A percentile compares a stretch with the other conserved stretches of the same genome.
Conservation (phyloP, 2,888 invertebrate species). For the Charanyca ferruginea region DNA sequence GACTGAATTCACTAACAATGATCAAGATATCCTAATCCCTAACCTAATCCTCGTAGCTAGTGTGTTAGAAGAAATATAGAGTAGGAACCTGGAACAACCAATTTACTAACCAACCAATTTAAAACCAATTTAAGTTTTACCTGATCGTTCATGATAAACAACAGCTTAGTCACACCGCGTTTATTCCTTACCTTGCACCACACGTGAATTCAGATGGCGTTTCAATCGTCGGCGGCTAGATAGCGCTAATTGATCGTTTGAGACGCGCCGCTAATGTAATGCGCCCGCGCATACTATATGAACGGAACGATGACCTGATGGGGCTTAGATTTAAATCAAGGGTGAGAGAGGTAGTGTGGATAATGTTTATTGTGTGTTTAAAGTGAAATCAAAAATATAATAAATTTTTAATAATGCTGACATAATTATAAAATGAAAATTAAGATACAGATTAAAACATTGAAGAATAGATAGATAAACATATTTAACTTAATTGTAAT, state of each 20-base stretch:
- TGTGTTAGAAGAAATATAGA: no score
- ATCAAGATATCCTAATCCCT: no score
- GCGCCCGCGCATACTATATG: slow-evolving; percentile 79
- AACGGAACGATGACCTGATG: slow-evolving; percentile 69
- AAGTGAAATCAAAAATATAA: background rate
- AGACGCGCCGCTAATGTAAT: slow-evolving; percentile 88
- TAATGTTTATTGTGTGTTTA: slow-evolving; percentile 14
- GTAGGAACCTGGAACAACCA: no score
- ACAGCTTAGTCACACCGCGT: background rate
- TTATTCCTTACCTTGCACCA: slow-evolving; percentile 44
- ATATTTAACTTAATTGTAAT: no score
- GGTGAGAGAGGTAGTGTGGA: slow-evolving; percentile 2
- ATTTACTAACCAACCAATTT: no score
- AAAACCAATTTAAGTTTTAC: no score
- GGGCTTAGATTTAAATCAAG: slow-evolving; percentile 45
- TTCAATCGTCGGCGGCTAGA: slow-evolving; percentile 84
- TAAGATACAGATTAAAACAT: no score
- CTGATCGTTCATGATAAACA: no score
- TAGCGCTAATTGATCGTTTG: slow-evolving; percentile 88
- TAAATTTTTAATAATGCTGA: background rate
- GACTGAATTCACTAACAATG: no score
- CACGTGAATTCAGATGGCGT: slow-evolving; percentile 71
- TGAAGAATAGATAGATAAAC: no score
- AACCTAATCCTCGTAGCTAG: no score
- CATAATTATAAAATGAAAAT: no score